Evolutionary conservation across 2,113 vertebrate genomes (phyloP), one percentile per base, ranked within the genome.

Genomic region (Synchiropus splendidus): DNA sequence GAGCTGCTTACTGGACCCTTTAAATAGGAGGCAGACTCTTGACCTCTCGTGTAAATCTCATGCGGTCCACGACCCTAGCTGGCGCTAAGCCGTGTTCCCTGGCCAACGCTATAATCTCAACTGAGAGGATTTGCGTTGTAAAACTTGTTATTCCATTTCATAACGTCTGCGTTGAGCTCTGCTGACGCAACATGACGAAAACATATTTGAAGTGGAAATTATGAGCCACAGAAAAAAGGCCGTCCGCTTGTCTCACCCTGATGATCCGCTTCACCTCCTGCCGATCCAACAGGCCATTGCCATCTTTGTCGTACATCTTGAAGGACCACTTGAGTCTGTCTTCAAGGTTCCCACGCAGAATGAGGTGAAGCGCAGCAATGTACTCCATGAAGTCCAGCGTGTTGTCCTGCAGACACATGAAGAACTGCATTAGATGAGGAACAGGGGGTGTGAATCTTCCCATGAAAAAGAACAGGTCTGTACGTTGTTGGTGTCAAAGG

Each of bases 321-420:
- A 91, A 91, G 31, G 89, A 91, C 89, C 89, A 91, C 12, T 86
- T 84, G 14, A 91, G 39, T 1, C 85, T 83, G 35, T 91, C 88
- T 34, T 90, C 87, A 39, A 91, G 84, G 36, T 85, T 89, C 5
- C 89, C 89, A 0, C 85, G 65, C 6, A 89, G 65, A 16, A 91
- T 81, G 0, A 88, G 61, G 58, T 89, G 85, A 18, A 91, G 83
- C 0, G 87, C 89, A 4, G 86, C 85, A 3, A 88, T 82, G 0
- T 90, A 91, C 52, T 90, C 88, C 45, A 89, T 72, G 59, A 90
- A 90, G 48, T 89, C 86, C n/a, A 89, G 83, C 0, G 84, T 67
- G 12, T 90, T 87, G 32, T 91, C 86, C 89, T 90, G 50, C 0
- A 9, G 15, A 41, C 1, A 18, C 21, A 16, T 3, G 9, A 27